Evolutionary conservation across 2,797 vertebrate species (phyloP).

Genomic region (Apodemus agrarius): DNA sequence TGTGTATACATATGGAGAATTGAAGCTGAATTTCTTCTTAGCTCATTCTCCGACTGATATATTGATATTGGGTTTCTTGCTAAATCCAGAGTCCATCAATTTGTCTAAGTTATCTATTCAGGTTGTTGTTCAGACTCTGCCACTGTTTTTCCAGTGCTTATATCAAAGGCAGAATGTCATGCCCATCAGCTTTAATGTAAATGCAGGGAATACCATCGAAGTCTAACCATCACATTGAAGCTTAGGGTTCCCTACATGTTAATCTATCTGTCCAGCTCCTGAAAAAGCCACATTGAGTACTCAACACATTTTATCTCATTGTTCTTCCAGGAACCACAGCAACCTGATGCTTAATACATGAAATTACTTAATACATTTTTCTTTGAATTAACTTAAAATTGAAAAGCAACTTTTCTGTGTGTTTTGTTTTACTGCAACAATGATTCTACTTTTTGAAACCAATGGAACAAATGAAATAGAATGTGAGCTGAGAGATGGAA

Average conservation of each 20-base stretch:
- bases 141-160: background rate
- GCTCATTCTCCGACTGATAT: background rate
- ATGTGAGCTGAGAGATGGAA: background rate
- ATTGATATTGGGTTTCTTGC: background rate
- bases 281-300: background rate
- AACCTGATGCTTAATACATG: background rate
- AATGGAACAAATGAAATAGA: background rate
- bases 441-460: background rate
- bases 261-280: background rate
- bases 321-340: accelerated
- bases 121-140: background rate
- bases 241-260: background rate
- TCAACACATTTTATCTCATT: background rate
- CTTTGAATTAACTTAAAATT: background rate
- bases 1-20: background rate
- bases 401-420: background rate
- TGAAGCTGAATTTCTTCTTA: background rate
- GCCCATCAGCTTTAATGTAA: background rate
- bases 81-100: background rate
- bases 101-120: background rate
- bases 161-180: background rate
- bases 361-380: background rate
- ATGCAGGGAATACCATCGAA: background rate
- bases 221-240: background rate
- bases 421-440: background rate